Evolutionary conservation across 2,797 vertebrate genomes (phyloP).

Genomic region (Typhlichthys subterraneus): DNA sequence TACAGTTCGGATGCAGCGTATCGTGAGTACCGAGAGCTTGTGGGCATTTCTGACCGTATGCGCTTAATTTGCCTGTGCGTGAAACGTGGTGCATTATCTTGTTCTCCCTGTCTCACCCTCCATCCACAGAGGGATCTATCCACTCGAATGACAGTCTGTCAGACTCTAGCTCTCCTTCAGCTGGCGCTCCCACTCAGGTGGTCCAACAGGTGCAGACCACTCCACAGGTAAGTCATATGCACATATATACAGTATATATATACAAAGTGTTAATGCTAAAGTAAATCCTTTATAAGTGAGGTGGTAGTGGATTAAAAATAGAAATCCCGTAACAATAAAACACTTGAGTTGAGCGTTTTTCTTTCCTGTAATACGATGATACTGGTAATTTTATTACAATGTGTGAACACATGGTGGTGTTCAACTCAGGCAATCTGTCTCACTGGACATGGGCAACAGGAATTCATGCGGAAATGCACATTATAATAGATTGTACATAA

Average conservation of each 20-base stretch:
- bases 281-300: neutral
- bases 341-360: no score
- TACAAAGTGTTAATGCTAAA: neutral
- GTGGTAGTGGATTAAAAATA: neutral
- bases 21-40: slow-evolving; percentile 65
- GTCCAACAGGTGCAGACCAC: slow-evolving; percentile 85
- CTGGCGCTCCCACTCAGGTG: slow-evolving; percentile 85
- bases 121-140: slow-evolving; percentile 81
- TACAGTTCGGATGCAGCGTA: slow-evolving; percentile 69
- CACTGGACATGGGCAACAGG: no score
- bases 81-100: slow-evolving; percentile 19
- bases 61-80: slow-evolving; percentile 12
- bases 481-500: no score
- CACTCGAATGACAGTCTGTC: slow-evolving; percentile 87
- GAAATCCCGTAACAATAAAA: no score
- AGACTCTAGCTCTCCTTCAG: slow-evolving; percentile 83
- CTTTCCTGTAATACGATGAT: no score
- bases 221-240: slow-evolving; percentile 79
- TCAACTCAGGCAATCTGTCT: no score
- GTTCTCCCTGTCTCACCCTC: neutral
- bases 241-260: neutral
- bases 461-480: no score
- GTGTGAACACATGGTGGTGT: no score
- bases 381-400: no score
- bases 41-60: slow-evolving; percentile 2